Conservation (phyloP, 2,113 vertebrate genomes). For the Sinocyclocheilus rhinocerous region DNA sequence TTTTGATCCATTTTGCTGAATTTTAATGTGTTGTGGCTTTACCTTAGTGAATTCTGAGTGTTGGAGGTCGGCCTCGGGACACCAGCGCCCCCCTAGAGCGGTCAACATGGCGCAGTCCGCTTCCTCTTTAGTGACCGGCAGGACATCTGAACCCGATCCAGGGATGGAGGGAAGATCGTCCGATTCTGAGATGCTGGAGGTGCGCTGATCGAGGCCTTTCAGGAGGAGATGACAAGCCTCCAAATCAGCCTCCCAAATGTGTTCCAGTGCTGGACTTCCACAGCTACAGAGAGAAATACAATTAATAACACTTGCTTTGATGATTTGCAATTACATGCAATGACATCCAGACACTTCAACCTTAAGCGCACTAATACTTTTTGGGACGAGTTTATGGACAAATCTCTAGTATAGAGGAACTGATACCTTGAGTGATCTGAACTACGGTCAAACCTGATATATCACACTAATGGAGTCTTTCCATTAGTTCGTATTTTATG, state of each 20-base stretch:
- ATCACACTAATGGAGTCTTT: conserved; percentile 2
- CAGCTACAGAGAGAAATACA: conserved; percentile 69
- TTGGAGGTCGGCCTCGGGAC: conserved; percentile 65
- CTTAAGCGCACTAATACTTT: background rate
- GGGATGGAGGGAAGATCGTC: conserved; percentile 69
- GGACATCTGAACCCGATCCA: conserved; percentile 50
- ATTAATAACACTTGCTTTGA: background rate
- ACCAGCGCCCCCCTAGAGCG: conserved; percentile 67
- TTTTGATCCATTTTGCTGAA: background rate
- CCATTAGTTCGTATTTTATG: background rate
- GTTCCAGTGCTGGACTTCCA: conserved; percentile 77
- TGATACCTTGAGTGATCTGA: conserved; percentile 1
- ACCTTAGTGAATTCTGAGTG: conserved; percentile 83
- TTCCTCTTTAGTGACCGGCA: conserved; percentile 68
- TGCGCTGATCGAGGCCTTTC: conserved; percentile 77
- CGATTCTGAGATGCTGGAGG: conserved; percentile 65
- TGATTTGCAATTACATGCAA: background rate
- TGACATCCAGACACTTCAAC: background rate
- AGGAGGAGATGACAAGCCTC: conserved; percentile 86
- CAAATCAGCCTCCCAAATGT: conserved; percentile 87
- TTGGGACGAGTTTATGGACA: background rate
- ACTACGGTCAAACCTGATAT: conserved; percentile 9
- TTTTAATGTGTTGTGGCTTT: conserved; percentile 39
- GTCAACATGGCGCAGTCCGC: conserved; percentile 71
- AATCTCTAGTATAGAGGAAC: background rate